phyloP scores from a whole-genome alignment of 2,888 invertebrate genomes.

The Escarpia spicata region DNA sequence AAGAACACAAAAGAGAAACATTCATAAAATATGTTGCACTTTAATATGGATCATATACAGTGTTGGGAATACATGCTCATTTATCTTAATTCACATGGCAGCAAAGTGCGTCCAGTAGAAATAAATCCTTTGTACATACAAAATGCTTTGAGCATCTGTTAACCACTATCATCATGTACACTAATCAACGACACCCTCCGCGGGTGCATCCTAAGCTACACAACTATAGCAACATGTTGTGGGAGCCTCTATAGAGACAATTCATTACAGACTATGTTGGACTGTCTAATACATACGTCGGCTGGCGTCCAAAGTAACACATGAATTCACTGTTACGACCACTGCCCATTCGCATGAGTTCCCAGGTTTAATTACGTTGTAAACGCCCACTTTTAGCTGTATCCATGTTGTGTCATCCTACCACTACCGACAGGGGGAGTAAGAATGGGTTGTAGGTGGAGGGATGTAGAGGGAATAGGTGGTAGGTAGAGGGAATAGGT shows the following conservation, averaged over 20 bases:
- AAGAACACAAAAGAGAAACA: background rate
- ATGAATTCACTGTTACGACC: too few relatives aligned
- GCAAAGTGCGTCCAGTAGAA: slow-evolving; percentile 7
- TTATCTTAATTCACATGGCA: background rate
- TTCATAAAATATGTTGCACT: slow-evolving; percentile 1
- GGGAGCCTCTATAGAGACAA: background rate
- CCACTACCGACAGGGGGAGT: too few relatives aligned
- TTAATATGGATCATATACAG: background rate
- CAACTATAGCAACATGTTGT: background rate
- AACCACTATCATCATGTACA: slow-evolving; percentile 1
- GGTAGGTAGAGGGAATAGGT: too few relatives aligned
- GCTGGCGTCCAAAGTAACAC: too few relatives aligned
- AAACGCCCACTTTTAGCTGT: background rate
- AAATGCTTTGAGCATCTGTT: slow-evolving; percentile 7
- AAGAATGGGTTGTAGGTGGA: too few relatives aligned
- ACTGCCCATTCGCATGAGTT: background rate
- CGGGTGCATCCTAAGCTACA: background rate
- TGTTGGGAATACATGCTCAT: background rate
- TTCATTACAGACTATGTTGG: background rate
- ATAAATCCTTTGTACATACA: background rate
- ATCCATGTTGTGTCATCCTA: background rate
- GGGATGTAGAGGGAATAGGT: too few relatives aligned
- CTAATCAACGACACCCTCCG: background rate
- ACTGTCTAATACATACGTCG: background rate
- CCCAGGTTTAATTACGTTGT: background rate